Evolutionary conservation across 2,113 vertebrate species (phyloP), one percentile per base, ranked within the genome.

Genomic region (Pycnonotus jocosus): DNA sequence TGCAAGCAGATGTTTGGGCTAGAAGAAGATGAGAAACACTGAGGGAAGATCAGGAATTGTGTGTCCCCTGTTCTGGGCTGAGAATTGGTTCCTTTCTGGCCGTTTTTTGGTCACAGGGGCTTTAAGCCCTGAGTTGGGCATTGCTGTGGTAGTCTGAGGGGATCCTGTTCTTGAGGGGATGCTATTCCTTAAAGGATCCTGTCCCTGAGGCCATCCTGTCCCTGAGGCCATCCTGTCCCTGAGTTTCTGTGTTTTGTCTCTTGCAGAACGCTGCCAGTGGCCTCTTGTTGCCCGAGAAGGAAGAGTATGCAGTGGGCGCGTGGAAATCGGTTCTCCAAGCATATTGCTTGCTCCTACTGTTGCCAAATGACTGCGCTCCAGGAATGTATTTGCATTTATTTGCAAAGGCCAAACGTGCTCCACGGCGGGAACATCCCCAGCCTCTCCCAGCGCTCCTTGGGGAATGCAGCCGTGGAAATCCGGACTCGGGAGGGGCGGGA

Each of bases 261-360:
- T 97, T 95, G 21, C 96, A 97, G 97, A 92, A 61, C 5, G 89
- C 92, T 95, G 95, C 97, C 54, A 35, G 12, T n/a, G 92, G 92
- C 91, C 90, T 93, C 50, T 79, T 19, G 50, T 60, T 65, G 79
- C 45, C 90, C 47, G 15, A 45, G 86, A 84, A 77, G 80, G 93
- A 84, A 88, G 93, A 91, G 90, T 82, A 84, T 69, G 93, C 96
- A 12, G 50, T 6, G 28, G 78, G 21, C 64, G 76, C 27, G 56
- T 95, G 97, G 98, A 97, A 96, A 97, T 97, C 94, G 60, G 92
- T 93, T 96, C 93, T 98, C 97, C 97, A 98, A 98, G 98, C 98
- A 98, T 97, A 98, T 98, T 98, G 98, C 98, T 98, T 98, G 98
- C 97, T 96, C 14, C 48, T 92, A 85, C 85, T 95, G 84, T 96